Base-by-base conservation (phyloP, 92 coral and sea anemone species). In the Zoanthus gigantus region DNA sequence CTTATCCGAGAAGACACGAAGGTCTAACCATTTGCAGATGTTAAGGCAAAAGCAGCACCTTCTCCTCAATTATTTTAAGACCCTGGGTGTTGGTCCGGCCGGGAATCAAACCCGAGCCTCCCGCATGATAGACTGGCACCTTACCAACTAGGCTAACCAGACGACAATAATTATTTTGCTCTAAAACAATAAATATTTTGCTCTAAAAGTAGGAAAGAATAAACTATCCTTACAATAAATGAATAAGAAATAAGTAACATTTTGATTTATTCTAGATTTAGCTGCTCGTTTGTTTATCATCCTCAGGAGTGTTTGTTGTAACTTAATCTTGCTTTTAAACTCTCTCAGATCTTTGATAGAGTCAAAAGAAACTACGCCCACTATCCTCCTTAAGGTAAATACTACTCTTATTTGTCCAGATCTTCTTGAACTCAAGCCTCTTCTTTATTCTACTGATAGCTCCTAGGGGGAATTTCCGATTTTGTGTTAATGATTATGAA, bases 341-440 rank as follows among this genome's bases (percentile, higher is more conserved):
- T 44, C 48, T n/a, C 31, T 16, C 48, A 74, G 78, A 12, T 74
- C 78, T n/a, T 15, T 14, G 30, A 50, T 45, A 28, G 78, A 74
- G 78, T 74, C 57, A 50, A 74, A 74, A 4, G 58, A 16, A 44
- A 74, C 58, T 17, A 44, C 45, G 47, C 28, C 78, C 50, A 0
- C 18, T 74, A 32, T 74, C 58, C 57, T 89, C 67, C 83, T 86
- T 89, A 15, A 89, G 13, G 57, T 75, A 89, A 52, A 90, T 85
- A 17, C 83, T 54, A 0, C 93, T 90, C 69, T 90, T 90, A 30
- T 90, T 72, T 5, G 90, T 84, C 93, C 90, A 90, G 13, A 90
- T 86, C 47, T 18, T 60, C 73, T 86, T 86, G 83, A 83, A 90
- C 69, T 74, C 56, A 13, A 81, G 48, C 50, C 30, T 69, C 18